Percentiles rank a stretch among this genome's conserved stretches.
Evolutionary conservation across 2,113 vertebrate genomes (phyloP).

Genomic region (Stomatorhinus ivindoensis): DNA sequence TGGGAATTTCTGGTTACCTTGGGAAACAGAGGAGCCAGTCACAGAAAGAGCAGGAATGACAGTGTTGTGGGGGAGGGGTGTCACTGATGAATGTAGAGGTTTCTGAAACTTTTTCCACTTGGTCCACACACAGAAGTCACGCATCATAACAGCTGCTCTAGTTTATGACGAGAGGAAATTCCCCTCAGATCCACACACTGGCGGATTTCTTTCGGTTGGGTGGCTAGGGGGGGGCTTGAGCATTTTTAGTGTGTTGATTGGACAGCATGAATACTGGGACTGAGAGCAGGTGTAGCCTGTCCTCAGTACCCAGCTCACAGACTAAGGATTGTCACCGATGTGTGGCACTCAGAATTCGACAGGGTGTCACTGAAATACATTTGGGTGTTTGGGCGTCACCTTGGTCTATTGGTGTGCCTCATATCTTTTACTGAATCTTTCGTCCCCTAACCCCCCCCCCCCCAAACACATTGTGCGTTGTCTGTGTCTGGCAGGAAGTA

Average conservation of each 20-base stretch:
- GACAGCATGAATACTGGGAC: neutral
- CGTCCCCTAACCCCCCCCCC: neutral
- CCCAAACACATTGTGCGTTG: neutral
- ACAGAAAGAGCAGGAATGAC: neutral
- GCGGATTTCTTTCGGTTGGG: neutral
- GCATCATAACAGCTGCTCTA: neutral
- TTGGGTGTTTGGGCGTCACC: neutral
- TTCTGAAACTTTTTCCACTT: neutral
- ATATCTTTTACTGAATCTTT: neutral
- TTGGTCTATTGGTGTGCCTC: neutral
- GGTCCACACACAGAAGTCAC: neutral
- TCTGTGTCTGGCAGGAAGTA: conserved; percentile 11
- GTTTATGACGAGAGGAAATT: conserved; percentile 16
- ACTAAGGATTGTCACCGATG: neutral
- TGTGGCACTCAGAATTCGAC: neutral
- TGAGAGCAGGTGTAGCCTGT: neutral
- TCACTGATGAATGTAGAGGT: neutral
- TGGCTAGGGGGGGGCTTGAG: neutral
- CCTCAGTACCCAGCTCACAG: neutral
- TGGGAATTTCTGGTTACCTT: neutral
- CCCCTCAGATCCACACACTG: neutral
- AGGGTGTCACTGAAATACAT: neutral
- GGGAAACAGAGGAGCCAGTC: neutral
- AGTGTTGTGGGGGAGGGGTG: neutral
- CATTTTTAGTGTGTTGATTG: neutral